Evolutionary conservation across 2,113 vertebrate genomes (phyloP), one percentile per base, ranked within the genome.

Genomic region (Oceanodroma tethys): DNA sequence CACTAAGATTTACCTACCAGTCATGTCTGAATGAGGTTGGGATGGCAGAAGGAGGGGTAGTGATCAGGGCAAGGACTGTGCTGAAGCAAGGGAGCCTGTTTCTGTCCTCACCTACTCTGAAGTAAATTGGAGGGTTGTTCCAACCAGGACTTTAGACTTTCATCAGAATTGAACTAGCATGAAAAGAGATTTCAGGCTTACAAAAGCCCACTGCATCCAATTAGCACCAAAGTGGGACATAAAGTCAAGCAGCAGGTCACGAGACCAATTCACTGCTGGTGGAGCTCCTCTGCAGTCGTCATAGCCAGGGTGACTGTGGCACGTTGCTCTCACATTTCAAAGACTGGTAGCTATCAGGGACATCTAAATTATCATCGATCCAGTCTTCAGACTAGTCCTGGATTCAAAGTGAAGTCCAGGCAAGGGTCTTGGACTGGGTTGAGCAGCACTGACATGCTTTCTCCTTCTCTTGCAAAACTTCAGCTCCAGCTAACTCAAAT

Each of bases 371-470:
- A 62, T 50, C 45, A 59, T 34, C 42, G 63, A 22, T 40, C 0
- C 47, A 55, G 11, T 20, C 17, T 81, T 80, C 63, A 56, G 62
- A 25, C 4, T 19, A 65, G 26, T 13, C 38, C 50, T 81, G 22
- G 9, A 7, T 15, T 76, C 58, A 52, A 52, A 65, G 17, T 16
- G 25, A 40, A 84, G 38, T 36, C 32, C 42, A 87, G 50, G 15
- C 9, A 86, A n/a, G 43, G 4, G 9, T 14, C 16, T 87, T 43
- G 21, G 22, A 1, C 17, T 67, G 67, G 8, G 27, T 7, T 91
- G 53, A 75, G 16, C 4, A 6, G 21, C 18, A 26, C 2, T 38
- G 52, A 26, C 2, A 6, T 0, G 0, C 6, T 86, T 80, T 34
- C 34, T 7, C 16, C 10, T 42, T 40, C 29, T 67, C 3, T 30